These are phyloP conservation scores for Volucella bombylans DNA, from an alignment of 2,888 invertebrate genomes.

Conservation along the genomic window DNA sequence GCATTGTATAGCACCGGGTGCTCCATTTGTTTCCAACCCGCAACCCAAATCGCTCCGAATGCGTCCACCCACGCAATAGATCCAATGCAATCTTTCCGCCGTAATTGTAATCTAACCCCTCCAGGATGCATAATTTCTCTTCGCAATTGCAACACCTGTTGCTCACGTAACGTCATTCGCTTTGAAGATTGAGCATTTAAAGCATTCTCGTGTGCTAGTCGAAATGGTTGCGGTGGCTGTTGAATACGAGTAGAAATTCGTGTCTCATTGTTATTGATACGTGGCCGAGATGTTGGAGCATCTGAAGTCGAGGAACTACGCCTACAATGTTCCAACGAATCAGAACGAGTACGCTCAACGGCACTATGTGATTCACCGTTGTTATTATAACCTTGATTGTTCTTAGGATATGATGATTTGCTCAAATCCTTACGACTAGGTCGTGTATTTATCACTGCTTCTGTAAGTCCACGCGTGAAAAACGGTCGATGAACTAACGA, in stretches of 20 bases:
- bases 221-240: conserved; percentile 83
- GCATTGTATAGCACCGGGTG: too few species aligned
- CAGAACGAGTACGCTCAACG: conserved; percentile 76
- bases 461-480: conserved; percentile 81
- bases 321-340: conserved; percentile 80
- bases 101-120: conserved; percentile 87
- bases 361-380: conserved; percentile 77
- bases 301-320: conserved; percentile 82
- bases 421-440: conserved; percentile 81
- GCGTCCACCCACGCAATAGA: conserved; percentile 90
- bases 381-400: conserved; percentile 77
- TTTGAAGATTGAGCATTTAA: conserved; percentile 75
- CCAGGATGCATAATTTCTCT: conserved; percentile 91
- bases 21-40: too few species aligned
- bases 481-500: conserved; percentile 75
- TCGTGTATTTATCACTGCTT: conserved; percentile 81
- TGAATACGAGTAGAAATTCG: conserved; percentile 82
- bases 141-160: conserved; percentile 89
- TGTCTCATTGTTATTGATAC: conserved; percentile 80
- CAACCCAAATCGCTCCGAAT: conserved; percentile 87
- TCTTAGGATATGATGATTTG: conserved; percentile 68
- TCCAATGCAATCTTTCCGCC: conserved; percentile 87
- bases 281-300: conserved; percentile 78
- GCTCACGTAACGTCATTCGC: conserved; percentile 86
- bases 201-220: conserved; percentile 76